Evolutionary conservation across 2,888 invertebrate species (phyloP).

Genomic region (Phengaris arion): DNA sequence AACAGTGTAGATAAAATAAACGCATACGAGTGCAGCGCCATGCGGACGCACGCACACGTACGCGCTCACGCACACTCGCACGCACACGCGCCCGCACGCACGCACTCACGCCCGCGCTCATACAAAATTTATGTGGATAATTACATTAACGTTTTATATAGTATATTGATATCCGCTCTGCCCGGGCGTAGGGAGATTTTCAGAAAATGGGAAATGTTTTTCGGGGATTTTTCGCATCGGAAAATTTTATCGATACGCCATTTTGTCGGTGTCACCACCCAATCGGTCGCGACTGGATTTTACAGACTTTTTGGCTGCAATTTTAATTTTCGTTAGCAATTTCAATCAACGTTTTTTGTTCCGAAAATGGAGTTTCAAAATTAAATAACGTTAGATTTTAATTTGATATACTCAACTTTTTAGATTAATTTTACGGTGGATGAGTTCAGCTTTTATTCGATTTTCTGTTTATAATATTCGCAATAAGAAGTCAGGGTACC

Average conservation of each 20-base stretch:
- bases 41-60: slow-evolving; percentile 42
- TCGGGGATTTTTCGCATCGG: slow-evolving; percentile 48
- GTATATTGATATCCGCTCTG: slow-evolving; percentile 40
- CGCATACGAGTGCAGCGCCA: slow-evolving; percentile 44
- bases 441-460: neutral
- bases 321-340: slow-evolving; percentile 28
- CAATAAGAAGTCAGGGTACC: neutral
- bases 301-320: slow-evolving; percentile 19
- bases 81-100: slow-evolving; percentile 33
- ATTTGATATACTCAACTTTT: slow-evolving; percentile 1
- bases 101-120: slow-evolving; percentile 48
- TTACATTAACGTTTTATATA: slow-evolving; percentile 65
- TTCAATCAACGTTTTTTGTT: slow-evolving; percentile 30
- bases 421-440: neutral
- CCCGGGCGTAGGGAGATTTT: slow-evolving; percentile 40
- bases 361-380: slow-evolving; percentile 17
- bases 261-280: slow-evolving; percentile 45
- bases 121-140: slow-evolving; percentile 71
- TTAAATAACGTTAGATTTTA: slow-evolving; percentile 20
- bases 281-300: slow-evolving; percentile 36
- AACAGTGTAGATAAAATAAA: slow-evolving; percentile 70
- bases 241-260: slow-evolving; percentile 44
- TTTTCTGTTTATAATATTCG: neutral
- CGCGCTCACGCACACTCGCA: slow-evolving; percentile 39
- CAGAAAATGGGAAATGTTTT: slow-evolving; percentile 57